Conservation (phyloP, 2,113 vertebrate species). For the pig (Sus scrofa) region DNA sequence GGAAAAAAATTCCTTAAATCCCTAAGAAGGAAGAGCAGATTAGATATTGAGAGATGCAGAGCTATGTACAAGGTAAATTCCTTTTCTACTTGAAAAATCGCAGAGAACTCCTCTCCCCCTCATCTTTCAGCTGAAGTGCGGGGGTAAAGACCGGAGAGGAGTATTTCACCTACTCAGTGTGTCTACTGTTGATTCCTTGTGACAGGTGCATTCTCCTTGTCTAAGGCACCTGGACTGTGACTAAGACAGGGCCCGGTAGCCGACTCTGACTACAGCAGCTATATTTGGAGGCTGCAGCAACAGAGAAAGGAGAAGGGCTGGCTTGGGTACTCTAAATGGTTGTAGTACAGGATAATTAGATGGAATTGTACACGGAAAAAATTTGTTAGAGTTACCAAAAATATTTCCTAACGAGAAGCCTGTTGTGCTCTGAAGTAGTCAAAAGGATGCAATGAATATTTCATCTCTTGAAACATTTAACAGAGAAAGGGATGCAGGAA, state of each 20-base stretch:
- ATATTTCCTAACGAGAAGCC: conserved; percentile 84
- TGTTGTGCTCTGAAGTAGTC: conserved; percentile 83
- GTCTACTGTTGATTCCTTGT: conserved; percentile 74
- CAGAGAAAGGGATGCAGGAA: conserved; percentile 81
- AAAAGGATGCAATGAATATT: conserved; percentile 82
- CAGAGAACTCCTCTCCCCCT: conserved; percentile 56
- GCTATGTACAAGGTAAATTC: conserved; percentile 64
- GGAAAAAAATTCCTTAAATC: conserved; percentile 38
- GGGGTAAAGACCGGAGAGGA: conserved; percentile 71
- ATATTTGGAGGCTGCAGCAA: conserved; percentile 66
- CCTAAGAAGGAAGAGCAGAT: conserved; percentile 57
- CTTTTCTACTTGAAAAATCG: conserved; percentile 70
- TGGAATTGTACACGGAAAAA: conserved; percentile 79
- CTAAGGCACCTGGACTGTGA: conserved; percentile 73
- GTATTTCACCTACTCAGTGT: conserved; percentile 69
- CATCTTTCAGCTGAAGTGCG: conserved; percentile 72
- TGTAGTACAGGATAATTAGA: conserved; percentile 82
- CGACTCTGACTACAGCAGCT: conserved; percentile 67
- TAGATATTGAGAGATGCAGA: conserved; percentile 45
- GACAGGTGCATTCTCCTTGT: conserved; percentile 68
- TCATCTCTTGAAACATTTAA: conserved; percentile 84
- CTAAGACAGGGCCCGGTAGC: conserved; percentile 68
- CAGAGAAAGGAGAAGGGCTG: conserved; percentile 72
- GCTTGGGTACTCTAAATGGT: conserved; percentile 78
- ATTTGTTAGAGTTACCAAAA: conserved; percentile 83